Base-by-base conservation (phyloP, 2,888 invertebrate genomes). In the Agriopis marginaria region DNA sequence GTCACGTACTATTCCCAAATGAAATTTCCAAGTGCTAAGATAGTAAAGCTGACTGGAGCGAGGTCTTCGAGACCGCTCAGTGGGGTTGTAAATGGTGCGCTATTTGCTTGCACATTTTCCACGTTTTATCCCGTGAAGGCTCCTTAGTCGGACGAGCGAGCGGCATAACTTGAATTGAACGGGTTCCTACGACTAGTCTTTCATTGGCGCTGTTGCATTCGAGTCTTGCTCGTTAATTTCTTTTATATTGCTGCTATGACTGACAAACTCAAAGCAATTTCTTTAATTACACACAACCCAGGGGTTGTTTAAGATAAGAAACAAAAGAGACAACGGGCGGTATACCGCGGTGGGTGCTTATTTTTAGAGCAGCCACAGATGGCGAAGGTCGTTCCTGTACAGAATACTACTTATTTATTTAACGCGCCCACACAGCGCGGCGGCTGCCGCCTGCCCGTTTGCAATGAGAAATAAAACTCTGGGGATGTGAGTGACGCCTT, bases 1-100 rank as follows among this genome's bases (percentile, higher is more conserved):
- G 79, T 87, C 93, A 93, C 93, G 93, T 93, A 91, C 89, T 75
- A 81, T 80, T 86, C 76, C 85, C 86, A 89, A 92, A 92, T 92
- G 89, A 92, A 92, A 91, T 92, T 91, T 89, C 87, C 85, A 86
- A 89, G 87, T 83, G 86, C 83, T 85, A 83, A 86, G 83, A 82
- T 84, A 82, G 84, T 82, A 83, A 78, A 80, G 82, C 81, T 81
- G 79, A 75, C 75, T 77, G 74, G 80, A 71, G 75, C 76, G 74
- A 72, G 72, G 72, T 83, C 87, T 81, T 83, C 70, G 64, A 86
- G 84, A 80, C 72, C 74, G 77, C 79, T 84, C 80, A 74, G 79
- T 77, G 75, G 74, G 72, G 78, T 79, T 76, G 77, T 79, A 85
- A 86, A 87, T 82, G 77, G 82, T 76, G 75, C 78, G 75, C 77